Conservation (phyloP, 2,113 vertebrate genomes). For the Pteruthius melanotis region DNA sequence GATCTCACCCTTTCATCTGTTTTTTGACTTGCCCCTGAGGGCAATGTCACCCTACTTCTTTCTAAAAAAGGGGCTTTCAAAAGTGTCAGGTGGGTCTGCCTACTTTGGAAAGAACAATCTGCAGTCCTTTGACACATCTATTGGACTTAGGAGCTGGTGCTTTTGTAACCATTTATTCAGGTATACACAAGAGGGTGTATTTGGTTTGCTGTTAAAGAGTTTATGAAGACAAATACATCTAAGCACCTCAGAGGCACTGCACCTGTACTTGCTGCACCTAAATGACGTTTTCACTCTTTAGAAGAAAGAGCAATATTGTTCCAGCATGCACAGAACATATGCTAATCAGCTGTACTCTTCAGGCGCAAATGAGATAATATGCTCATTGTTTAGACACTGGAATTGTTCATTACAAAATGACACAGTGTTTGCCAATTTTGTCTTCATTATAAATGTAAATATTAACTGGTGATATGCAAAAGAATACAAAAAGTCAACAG, state of each 20-base stretch:
- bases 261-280: slow-evolving; percentile 69
- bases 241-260: slow-evolving; percentile 60
- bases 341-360: slow-evolving; percentile 85
- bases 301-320: slow-evolving; percentile 77
- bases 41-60: background rate
- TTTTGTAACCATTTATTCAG: background rate
- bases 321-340: slow-evolving; percentile 77
- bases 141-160: background rate
- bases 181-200: background rate
- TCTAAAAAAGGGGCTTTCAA: background rate
- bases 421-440: slow-evolving; percentile 91
- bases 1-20: background rate
- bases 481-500: slow-evolving; percentile 91
- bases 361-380: slow-evolving; percentile 84
- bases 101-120: background rate
- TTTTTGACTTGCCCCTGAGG: background rate
- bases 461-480: slow-evolving; percentile 87
- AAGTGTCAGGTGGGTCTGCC: background rate
- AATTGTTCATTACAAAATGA: slow-evolving; percentile 91
- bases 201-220: slow-evolving; percentile 20
- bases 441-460: slow-evolving; percentile 93
- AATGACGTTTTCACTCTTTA: slow-evolving; percentile 71
- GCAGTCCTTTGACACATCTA: background rate
- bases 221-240: slow-evolving; percentile 57
- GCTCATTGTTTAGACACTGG: slow-evolving; percentile 87